phyloP scores from a whole-genome alignment of 2,888 invertebrate genomes.

The Pristionchus arcanus region DNA sequence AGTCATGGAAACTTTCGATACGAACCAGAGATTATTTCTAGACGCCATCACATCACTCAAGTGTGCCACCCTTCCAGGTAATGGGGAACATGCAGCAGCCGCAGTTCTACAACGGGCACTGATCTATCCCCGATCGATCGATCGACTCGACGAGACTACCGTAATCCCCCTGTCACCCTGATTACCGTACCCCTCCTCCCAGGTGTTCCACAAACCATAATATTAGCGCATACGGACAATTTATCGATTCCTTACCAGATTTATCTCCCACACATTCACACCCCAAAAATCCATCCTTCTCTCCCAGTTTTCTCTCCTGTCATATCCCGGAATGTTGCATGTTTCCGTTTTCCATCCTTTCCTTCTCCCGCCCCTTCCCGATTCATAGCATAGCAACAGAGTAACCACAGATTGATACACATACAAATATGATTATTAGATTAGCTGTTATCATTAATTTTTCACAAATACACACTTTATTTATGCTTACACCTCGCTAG shows the following conservation, averaged over 20 bases:
- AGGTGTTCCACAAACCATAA: neutral
- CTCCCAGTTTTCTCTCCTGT: conserved; percentile 25
- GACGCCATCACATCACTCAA: neutral
- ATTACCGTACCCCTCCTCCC: neutral
- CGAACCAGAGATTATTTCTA: too few relatives aligned
- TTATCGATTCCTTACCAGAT: neutral
- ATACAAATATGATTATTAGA: neutral
- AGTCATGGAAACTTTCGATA: too few relatives aligned
- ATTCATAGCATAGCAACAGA: conserved; percentile 24
- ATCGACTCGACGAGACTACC: conserved; percentile 3
- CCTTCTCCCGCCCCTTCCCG: neutral
- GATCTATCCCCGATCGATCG: conserved; percentile 19
- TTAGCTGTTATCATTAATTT: neutral
- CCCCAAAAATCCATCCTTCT: neutral
- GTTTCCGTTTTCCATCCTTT: neutral
- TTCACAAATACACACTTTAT: neutral
- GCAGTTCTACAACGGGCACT: conserved; percentile 26
- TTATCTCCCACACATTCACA: neutral
- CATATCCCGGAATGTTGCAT: conserved; percentile 20
- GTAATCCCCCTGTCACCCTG: neutral
- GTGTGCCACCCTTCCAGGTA: neutral
- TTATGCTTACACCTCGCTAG: neutral
- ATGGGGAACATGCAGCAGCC: conserved; percentile 29
- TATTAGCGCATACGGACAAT: conserved; percentile 18
- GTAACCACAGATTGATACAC: conserved; percentile 20